These are phyloP conservation scores for Micrasema longulum DNA, from an alignment of 1,140 invertebrate genomes.

Conservation along the genomic window DNA sequence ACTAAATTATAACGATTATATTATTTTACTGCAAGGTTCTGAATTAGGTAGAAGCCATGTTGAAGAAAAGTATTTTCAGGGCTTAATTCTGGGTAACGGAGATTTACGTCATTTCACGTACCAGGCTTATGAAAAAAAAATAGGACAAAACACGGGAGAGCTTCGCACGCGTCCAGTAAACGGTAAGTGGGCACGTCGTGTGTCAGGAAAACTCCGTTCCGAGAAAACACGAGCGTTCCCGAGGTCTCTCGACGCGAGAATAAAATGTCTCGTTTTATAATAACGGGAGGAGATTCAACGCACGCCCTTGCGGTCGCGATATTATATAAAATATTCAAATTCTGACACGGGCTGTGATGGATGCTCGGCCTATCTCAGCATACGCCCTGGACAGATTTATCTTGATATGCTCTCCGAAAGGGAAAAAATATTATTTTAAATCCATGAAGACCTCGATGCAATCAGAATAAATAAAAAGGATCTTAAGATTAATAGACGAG, in stretches of 20 bases:
- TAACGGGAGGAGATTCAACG: constrained; percentile 1
- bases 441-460: too few relatives aligned
- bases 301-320: not conserved
- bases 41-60: too few relatives aligned
- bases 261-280: not conserved
- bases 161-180: not conserved
- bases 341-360: constrained; percentile 17
- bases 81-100: constrained; percentile 7
- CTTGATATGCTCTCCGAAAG: too few relatives aligned
- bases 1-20: too few relatives aligned
- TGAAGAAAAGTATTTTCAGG: too few relatives aligned
- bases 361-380: constrained; percentile 8
- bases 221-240: not conserved
- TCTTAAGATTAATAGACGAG: too few relatives aligned
- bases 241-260: not conserved
- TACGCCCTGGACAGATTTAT: constrained; percentile 18
- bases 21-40: too few relatives aligned
- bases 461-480: too few relatives aligned
- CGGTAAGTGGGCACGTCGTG: not conserved
- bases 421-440: too few relatives aligned
- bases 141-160: not conserved
- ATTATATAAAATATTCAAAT: constrained; percentile 29
- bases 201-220: not conserved
- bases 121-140: constrained; percentile 1
- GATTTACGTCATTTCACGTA: constrained; percentile 13